Base-by-base conservation (phyloP, 2,888 invertebrate species). In the Drosophila affinis region DNA sequence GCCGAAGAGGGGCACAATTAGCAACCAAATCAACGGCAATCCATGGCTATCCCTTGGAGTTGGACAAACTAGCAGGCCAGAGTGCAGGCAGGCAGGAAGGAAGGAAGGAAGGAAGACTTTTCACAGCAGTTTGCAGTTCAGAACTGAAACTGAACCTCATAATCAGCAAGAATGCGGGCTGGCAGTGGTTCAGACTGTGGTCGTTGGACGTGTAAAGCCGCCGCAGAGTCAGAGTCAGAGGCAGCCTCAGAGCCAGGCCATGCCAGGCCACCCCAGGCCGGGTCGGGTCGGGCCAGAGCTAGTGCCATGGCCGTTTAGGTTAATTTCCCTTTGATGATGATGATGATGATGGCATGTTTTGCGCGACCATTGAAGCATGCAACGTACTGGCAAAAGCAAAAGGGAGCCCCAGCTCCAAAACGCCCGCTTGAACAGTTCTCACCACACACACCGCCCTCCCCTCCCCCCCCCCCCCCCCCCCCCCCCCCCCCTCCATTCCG, bases 311-410 rank as follows among this genome's bases (percentile, higher is more conserved):
- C 76, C 88, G 79, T 82, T 88, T 88, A 87, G 89, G 89, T 90
- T 89, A 90, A 88, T 89, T 89, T 89, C 79, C 88, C 90, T 90
- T 90, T 90, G 89, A 89, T 82, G 83, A 39, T 39, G 65, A 67
- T 67, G 63, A 80, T 86, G 81, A 86, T 87, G 88, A 83, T 87
- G 81, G 78, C 81, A 84, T 88, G 88, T 81, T 90, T 76, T 82
- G 85, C 79, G 88, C 79, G 81, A 65, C 88, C 87, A 89, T 83
- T 89, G 88, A 90, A 80, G 89, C 90, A 89, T 90, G 89, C 85
- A 84, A 87, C 80, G 89, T 79, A 89, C 79, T 79, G 85, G 88
- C 14, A 62, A 54, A 58, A 46, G 12, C 14, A 65, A 52, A 39
- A 45, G 56, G 14, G 21, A 29, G 62, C 39, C 5, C 29, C 14